phyloP scores from a whole-genome alignment of 2,113 vertebrate species.

The Gavialis gangeticus region DNA sequence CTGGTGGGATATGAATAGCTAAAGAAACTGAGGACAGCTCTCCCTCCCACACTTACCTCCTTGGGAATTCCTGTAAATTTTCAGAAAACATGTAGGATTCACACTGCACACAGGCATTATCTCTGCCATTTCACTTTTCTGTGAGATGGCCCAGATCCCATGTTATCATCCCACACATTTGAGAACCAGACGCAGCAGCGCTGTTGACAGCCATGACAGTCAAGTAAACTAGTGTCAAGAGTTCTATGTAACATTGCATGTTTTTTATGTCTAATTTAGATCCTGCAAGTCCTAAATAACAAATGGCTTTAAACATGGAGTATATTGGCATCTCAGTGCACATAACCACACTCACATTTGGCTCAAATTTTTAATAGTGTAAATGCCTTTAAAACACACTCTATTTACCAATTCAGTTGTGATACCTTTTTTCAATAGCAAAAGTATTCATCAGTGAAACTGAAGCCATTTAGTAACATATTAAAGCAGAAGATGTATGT shows the following conservation, averaged over 20 bases:
- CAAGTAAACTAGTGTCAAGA: constrained; percentile 16
- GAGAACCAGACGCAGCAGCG: not conserved
- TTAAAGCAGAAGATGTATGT: not conserved
- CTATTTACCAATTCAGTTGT: not conserved
- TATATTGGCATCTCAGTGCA: not conserved
- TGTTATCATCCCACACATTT: not conserved
- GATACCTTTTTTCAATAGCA: not conserved
- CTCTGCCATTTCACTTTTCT: not conserved
- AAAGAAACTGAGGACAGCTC: not conserved
- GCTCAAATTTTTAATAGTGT: not conserved
- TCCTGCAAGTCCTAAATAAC: not conserved
- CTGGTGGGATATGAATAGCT: not conserved
- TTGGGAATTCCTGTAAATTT: not conserved
- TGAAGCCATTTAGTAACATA: not conserved
- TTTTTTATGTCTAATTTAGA: constrained; percentile 17
- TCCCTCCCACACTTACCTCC: not conserved
- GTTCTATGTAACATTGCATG: not conserved
- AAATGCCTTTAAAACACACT: not conserved
- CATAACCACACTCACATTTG: not conserved
- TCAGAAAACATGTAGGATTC: not conserved
- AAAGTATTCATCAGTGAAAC: not conserved
- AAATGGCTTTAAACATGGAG: not conserved
- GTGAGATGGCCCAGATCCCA: not conserved
- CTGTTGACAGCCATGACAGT: not conserved
- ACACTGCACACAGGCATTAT: not conserved